Conservation (phyloP, 1,140 invertebrate genomes). For the Pantala flavescens region DNA sequence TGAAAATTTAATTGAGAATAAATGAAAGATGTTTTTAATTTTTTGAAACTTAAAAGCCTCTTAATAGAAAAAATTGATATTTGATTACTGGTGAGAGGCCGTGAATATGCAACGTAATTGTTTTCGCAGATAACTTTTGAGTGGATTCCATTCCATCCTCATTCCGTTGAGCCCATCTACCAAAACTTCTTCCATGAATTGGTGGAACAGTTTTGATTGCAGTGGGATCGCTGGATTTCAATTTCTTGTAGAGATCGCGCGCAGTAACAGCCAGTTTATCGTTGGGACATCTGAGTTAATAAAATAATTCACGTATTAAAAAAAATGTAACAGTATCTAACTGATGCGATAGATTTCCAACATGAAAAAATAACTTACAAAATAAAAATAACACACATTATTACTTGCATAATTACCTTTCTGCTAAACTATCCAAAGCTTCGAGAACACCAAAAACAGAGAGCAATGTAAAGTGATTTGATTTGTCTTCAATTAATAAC, state of each 20-base stretch:
- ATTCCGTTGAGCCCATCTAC: slow-evolving; percentile 34
- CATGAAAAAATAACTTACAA: too few relatives aligned
- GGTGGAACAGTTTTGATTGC: slow-evolving; percentile 17
- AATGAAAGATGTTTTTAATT: too few relatives aligned
- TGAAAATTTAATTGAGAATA: slow-evolving; percentile 24
- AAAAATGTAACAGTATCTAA: slow-evolving; percentile 33
- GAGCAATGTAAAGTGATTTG: slow-evolving; percentile 38
- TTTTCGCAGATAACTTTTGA: neutral
- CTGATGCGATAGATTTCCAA: too few relatives aligned
- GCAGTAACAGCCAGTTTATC: slow-evolving; percentile 38
- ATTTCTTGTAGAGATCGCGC: slow-evolving; percentile 31
- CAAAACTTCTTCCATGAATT: slow-evolving; percentile 35
- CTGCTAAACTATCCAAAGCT: slow-evolving; percentile 28
- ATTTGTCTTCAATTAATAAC: slow-evolving; percentile 36
- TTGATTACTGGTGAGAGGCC: neutral
- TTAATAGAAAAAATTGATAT: too few relatives aligned
- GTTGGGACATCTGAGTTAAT: slow-evolving; percentile 32
- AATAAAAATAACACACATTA: neutral
- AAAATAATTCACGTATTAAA: slow-evolving; percentile 32
- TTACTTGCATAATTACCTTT: neutral
- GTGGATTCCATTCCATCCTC: neutral
- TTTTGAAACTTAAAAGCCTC: too few relatives aligned
- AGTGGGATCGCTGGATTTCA: neutral
- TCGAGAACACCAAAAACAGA: slow-evolving; percentile 38
- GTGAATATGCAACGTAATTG: slow-evolving; percentile 7